These are phyloP conservation scores for Montifringilla adamsi DNA, from an alignment of 2,113 vertebrate species.

Conservation along the genomic window DNA sequence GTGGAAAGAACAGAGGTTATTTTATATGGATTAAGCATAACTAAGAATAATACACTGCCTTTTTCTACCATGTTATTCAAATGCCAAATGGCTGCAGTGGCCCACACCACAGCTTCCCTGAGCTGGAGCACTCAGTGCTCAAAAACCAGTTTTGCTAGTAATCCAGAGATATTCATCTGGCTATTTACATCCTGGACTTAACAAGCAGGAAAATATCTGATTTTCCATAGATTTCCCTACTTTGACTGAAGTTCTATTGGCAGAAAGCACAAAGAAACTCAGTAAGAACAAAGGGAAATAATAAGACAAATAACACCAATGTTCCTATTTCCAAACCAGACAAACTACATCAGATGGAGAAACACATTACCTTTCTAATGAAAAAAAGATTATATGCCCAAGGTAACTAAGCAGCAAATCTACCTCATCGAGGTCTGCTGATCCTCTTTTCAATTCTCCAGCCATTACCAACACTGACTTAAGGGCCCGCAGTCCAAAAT, in stretches of 20 bases:
- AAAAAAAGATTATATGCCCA: background rate
- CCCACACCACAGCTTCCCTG: background rate
- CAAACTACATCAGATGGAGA: background rate
- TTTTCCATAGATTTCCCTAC: background rate
- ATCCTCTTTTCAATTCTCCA: conserved; percentile 92
- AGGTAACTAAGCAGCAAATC: background rate
- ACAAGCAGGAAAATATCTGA: background rate
- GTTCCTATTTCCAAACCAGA: background rate
- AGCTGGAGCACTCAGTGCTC: background rate
- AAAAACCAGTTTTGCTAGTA: background rate
- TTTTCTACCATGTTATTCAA: background rate
- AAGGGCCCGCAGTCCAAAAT: conserved; percentile 92
- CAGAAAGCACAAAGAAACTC: background rate
- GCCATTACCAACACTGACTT: conserved; percentile 97
- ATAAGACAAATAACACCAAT: background rate
- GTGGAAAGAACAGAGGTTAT: background rate
- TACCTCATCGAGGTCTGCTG: conserved; percentile 88
- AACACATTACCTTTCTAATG: background rate
- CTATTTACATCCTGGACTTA: background rate
- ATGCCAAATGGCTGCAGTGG: background rate
- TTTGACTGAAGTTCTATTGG: background rate
- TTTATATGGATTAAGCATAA: background rate
- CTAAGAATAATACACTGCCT: background rate
- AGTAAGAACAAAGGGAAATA: background rate
- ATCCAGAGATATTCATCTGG: background rate